Evolutionary conservation across 2,113 vertebrate genomes (phyloP), one percentile per base, ranked within the genome.

Genomic region (Tragulus kanchil): DNA sequence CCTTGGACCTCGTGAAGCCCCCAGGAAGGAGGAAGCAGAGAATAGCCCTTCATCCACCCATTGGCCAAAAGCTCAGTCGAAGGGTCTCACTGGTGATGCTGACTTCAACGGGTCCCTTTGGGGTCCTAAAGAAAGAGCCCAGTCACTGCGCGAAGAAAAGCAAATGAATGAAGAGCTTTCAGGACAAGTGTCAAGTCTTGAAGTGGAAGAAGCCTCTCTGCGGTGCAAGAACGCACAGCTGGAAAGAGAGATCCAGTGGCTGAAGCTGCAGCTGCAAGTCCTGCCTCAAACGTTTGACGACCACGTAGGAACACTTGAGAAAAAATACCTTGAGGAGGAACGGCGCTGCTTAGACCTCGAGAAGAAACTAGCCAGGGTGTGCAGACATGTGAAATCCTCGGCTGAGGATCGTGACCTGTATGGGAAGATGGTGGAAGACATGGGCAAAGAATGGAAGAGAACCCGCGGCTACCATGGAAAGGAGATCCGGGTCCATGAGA

Each of bases 21-120:
- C 23, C 23, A 28, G 17, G 61, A 28, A 15, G 11, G 17, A 36
- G 23, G 61, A 78, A 54, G 48, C 10, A 7, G 26, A 54, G 48
- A 45, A 36, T 3, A 56, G 8, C 1, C 13, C 1, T 50, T 31
- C 2, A 31, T 15, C 25, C 0, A 0, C 0, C 16, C 3, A 0
- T 25, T 3, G 0, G 10, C 48, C 67, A 52, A 48, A 31, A 64
- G n/a, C 25, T 6, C 54, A 28, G 48, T 6, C 14, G 82, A 85
- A 82, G 58, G 59, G 8, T 26, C 8, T 61, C 52, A 4, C 14
- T 2, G 19, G 28, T 4, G 26, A 26, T 21, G 48, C 11, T 26
- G 56, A 26, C 54, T 28, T 31, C 31, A 12, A 9, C 8, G 8
- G 28, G 64, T 48, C 48, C 75, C 52, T 36, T 25, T 13, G 26